These are phyloP conservation scores for Chaetops frenatus DNA, from an alignment of 2,113 vertebrate genomes.

Conservation along the genomic window DNA sequence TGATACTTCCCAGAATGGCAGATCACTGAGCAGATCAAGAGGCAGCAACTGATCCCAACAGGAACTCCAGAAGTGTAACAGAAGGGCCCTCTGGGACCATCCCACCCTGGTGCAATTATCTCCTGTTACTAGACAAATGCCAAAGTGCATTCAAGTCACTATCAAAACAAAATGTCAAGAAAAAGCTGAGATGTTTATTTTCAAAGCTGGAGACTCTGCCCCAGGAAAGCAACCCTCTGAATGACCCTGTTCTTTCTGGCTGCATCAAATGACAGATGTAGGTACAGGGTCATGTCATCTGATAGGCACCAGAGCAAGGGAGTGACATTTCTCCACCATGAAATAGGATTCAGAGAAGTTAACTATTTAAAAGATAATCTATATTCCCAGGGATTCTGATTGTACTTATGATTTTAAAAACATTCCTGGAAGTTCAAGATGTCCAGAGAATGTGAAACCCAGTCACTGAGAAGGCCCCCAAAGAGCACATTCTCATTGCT, in stretches of 20 bases:
- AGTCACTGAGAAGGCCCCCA: background rate
- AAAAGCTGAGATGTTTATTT: slow-evolving; percentile 34
- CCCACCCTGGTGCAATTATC: background rate
- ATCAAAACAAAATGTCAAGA: background rate
- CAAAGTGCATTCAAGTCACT: background rate
- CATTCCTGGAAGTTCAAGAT: background rate
- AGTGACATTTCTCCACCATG: background rate
- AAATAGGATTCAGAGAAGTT: background rate
- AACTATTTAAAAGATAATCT: background rate
- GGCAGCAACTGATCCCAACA: slow-evolving; percentile 14
- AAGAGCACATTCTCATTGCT: background rate
- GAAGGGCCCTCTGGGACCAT: background rate
- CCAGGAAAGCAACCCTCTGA: background rate
- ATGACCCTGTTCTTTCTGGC: background rate
- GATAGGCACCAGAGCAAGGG: background rate
- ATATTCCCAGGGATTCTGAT: background rate
- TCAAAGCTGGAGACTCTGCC: slow-evolving; percentile 12
- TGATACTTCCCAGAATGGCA: slow-evolving; percentile 32
- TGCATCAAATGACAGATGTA: background rate
- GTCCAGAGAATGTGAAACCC: background rate
- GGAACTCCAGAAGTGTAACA: slow-evolving; percentile 41
- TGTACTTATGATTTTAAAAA: background rate
- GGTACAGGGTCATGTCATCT: background rate
- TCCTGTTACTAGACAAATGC: slow-evolving; percentile 3
- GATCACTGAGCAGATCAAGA: slow-evolving; percentile 45